Conservation (phyloP, 2,888 invertebrate species). For the Drosophila limbata region DNA sequence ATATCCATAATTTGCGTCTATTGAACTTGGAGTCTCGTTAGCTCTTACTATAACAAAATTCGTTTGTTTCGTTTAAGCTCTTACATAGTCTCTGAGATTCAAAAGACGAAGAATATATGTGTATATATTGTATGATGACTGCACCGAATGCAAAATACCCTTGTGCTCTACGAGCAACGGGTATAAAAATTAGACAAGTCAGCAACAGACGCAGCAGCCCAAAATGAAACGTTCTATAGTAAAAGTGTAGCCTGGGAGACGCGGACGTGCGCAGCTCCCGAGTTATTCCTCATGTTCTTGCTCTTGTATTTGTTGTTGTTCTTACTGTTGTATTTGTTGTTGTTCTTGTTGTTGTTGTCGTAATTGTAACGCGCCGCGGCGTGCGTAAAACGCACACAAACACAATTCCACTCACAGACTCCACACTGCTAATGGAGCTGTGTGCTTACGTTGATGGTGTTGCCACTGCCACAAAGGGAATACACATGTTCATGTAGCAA, state of each 20-base stretch:
- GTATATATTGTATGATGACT: too few relatives aligned
- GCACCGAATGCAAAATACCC: neutral
- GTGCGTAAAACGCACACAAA: slow-evolving; percentile 64
- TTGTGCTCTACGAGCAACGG: neutral
- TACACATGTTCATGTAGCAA: slow-evolving; percentile 53
- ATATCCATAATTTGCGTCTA: too few relatives aligned
- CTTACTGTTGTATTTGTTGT: slow-evolving; percentile 15
- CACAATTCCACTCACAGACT: slow-evolving; percentile 40
- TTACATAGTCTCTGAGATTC: too few relatives aligned
- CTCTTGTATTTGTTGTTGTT: too few relatives aligned
- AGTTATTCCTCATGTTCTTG: slow-evolving; percentile 18
- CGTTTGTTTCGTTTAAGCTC: too few relatives aligned
- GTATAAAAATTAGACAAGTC: slow-evolving; percentile 32
- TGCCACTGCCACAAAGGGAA: slow-evolving; percentile 62
- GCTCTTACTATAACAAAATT: too few relatives aligned
- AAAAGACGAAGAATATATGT: too few relatives aligned
- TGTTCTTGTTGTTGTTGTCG: slow-evolving; percentile 22
- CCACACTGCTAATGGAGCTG: slow-evolving; percentile 64
- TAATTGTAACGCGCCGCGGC: slow-evolving; percentile 50
- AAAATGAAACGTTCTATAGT: slow-evolving; percentile 33
- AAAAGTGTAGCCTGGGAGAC: slow-evolving; percentile 26
- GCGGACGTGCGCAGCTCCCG: slow-evolving; percentile 28
- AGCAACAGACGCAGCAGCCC: slow-evolving; percentile 38
- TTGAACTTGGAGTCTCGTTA: too few relatives aligned
- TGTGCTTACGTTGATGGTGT: slow-evolving; percentile 60